A percentile compares a stretch with the other conserved stretches of the same genome.
Evolutionary conservation across 1,140 invertebrate genomes (phyloP).

Genomic region (Holcopasites calliopsidis): DNA sequence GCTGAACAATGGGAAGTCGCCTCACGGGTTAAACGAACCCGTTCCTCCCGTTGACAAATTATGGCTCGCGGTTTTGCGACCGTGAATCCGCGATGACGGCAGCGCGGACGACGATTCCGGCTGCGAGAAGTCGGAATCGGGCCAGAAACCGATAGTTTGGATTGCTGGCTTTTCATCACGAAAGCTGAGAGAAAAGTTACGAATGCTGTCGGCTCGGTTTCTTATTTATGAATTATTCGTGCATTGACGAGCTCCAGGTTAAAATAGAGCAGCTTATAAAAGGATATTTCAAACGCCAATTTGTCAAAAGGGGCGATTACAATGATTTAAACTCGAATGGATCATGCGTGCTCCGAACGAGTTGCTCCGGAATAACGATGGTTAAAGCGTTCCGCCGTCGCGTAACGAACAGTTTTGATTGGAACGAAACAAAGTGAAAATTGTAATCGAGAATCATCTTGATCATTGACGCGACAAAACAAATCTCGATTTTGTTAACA

Average conservation of each 20-base stretch:
- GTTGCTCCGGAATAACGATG: neutral
- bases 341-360: neutral
- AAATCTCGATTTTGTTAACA: too few relatives aligned
- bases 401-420: conserved; percentile 9
- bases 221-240: too few relatives aligned
- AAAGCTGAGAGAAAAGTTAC: too few relatives aligned
- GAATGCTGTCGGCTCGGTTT: too few relatives aligned
- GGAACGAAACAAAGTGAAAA: neutral
- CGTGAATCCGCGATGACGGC: conserved; percentile 5
- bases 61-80: conserved; percentile 48
- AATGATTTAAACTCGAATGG: neutral
- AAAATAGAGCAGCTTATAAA: too few relatives aligned
- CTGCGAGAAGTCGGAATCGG: neutral
- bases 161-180: too few relatives aligned
- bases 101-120: too few relatives aligned
- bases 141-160: neutral
- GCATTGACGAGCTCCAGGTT: neutral
- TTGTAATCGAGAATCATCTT: too few relatives aligned
- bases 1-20: conserved; percentile 60
- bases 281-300: neutral
- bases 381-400: neutral
- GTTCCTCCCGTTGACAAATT: conserved; percentile 58
- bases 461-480: too few relatives aligned
- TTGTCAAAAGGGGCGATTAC: neutral
- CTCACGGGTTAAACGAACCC: conserved; percentile 58